These are phyloP conservation scores for Platichthys stellatus DNA, from an alignment of 2,113 vertebrate genomes.

Conservation along the genomic window DNA sequence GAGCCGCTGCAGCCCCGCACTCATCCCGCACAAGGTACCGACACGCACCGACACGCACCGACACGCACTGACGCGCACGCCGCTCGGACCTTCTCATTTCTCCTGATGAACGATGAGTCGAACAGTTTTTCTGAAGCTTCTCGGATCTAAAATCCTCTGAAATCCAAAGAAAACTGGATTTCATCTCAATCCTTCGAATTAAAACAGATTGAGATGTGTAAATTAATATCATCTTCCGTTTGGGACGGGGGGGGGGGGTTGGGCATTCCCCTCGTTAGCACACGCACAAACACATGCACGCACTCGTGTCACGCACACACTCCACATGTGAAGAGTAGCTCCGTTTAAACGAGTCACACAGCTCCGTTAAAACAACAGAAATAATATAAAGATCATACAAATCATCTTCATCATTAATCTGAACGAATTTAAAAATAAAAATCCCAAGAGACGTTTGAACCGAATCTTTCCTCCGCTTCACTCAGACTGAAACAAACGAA, in stretches of 20 bases:
- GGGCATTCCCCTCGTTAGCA: constrained; percentile 64
- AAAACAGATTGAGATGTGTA: not conserved
- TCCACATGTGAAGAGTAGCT: constrained; percentile 11
- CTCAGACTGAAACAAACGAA: too few species aligned
- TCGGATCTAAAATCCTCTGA: too few species aligned
- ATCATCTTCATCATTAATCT: not conserved
- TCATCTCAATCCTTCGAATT: too few species aligned
- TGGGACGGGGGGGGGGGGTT: constrained; percentile 32
- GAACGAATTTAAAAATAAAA: not conserved
- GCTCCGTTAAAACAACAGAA: not conserved
- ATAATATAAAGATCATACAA: not conserved
- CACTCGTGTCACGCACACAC: constrained; percentile 1
- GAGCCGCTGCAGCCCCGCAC: not conserved
- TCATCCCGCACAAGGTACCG: not conserved
- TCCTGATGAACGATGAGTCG: too few species aligned
- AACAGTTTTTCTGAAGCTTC: too few species aligned
- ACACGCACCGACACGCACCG: too few species aligned
- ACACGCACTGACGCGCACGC: too few species aligned
- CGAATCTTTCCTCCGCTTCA: too few species aligned
- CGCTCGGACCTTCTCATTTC: too few species aligned
- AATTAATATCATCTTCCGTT: not conserved
- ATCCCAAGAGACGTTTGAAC: too few species aligned
- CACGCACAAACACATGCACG: constrained; percentile 2
- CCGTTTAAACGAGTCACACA: constrained; percentile 7
- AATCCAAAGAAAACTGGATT: too few species aligned